Percentiles rank a stretch among this genome's conserved stretches.
Conservation (phyloP, 2,797 vertebrate species). For the Sternotherus odoratus region DNA sequence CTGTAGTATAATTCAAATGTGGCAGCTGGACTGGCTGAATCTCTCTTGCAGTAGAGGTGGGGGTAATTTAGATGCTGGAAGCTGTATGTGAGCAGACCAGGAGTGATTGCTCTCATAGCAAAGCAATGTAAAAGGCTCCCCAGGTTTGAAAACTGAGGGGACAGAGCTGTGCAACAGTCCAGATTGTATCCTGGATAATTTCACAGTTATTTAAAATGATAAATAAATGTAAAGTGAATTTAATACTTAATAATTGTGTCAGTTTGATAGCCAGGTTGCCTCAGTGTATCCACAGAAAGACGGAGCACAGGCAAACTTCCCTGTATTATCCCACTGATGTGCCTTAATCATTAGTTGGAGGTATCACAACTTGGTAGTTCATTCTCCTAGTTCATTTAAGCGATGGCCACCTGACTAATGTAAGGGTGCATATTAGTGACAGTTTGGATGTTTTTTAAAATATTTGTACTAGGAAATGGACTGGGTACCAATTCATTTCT, state of each 20-base stretch:
- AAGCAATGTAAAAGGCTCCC: too few relatives aligned
- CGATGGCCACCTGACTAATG: background rate
- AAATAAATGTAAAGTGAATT: background rate
- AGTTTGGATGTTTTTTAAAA: background rate
- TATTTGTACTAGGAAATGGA: constrained; percentile 17
- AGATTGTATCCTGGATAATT: too few relatives aligned
- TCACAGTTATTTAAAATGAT: background rate
- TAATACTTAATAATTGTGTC: background rate
- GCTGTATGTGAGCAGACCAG: too few relatives aligned
- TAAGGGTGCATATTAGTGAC: background rate
- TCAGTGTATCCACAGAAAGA: background rate
- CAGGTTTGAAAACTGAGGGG: too few relatives aligned
- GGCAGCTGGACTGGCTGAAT: too few relatives aligned
- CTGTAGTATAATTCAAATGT: too few relatives aligned
- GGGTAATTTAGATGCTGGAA: too few relatives aligned
- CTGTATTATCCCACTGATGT: background rate
- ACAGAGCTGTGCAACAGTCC: too few relatives aligned
- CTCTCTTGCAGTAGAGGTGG: too few relatives aligned
- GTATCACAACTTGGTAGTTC: background rate
- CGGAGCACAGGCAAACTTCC: background rate
- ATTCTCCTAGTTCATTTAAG: constrained; percentile 12
- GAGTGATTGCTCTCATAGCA: too few relatives aligned
- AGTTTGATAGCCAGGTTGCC: background rate
- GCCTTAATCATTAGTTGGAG: background rate
- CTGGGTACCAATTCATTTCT: background rate